These are phyloP conservation scores for Ctenosaura bakeri DNA, from an alignment of 2,797 vertebrate genomes.

Conservation along the genomic window DNA sequence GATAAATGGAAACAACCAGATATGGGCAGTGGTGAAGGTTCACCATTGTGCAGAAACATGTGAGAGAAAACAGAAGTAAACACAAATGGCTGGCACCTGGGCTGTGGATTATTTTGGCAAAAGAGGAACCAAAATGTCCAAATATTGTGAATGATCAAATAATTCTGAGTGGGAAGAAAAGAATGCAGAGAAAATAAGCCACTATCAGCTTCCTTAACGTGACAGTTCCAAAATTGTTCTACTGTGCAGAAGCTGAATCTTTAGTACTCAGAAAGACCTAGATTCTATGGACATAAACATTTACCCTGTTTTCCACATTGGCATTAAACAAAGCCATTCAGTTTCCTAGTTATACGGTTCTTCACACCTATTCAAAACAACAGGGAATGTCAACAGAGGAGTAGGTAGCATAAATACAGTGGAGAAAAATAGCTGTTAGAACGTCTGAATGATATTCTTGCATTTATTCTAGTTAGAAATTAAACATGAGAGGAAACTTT, in stretches of 20 bases:
- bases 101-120: not conserved
- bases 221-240: not conserved
- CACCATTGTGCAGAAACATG: not conserved
- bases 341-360: not conserved
- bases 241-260: not conserved
- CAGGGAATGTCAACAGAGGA: not conserved
- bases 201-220: not conserved
- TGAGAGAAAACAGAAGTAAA: not conserved
- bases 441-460: not conserved
- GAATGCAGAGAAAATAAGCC: not conserved
- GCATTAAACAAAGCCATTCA: not conserved
- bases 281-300: not conserved
- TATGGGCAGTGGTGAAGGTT: not conserved
- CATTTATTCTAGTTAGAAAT: slow-evolving; percentile 5
- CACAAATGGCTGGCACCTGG: not conserved
- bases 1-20: not conserved
- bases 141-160: not conserved
- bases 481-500: not conserved
- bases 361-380: not conserved
- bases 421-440: slow-evolving; percentile 4
- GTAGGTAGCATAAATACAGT: not conserved
- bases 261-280: not conserved
- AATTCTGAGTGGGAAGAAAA: not conserved
- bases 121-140: not conserved
- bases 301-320: too few species aligned